Evolutionary conservation across 2,888 invertebrate species (phyloP), one percentile per base, ranked within the genome.

Genomic region (Poecilus cupreus): DNA sequence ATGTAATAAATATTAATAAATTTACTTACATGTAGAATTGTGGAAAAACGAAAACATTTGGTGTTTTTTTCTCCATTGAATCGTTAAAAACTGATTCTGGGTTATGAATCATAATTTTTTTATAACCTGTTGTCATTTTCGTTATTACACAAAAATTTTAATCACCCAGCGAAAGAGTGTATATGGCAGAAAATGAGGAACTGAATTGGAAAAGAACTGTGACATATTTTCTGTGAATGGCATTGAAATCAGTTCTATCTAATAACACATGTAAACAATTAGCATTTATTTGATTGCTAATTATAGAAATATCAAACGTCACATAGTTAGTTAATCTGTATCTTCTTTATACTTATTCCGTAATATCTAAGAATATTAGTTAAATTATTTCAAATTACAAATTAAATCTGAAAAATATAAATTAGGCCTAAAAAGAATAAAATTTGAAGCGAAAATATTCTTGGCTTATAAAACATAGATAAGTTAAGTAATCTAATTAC

Each of bases 261-360:
- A 77, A 77, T 39, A 20, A 43, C 60, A 64, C 39, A 77, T 26
- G 46, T 60, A 77, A 72, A 57, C 80, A 80, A 80, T 80, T 80
- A 80, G 80, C 72, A 57, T 39, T 3, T 37, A 77, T 77, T 60
- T 46, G 43, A 46, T 46, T 24, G 22, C n/a, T 24, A 22, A 20
- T 37, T 68, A 68, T 46, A 72, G 5, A 60, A 22, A 57, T 13
- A 64, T 2, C 32, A 32, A 4, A 24, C 72, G 72, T 72, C 22
- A 72, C 46, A 72, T 11, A 72, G 24, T 22, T n/a, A 6, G 32
- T 32, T 6, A 32, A 32, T 32, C 32, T 49, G 16, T 32, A 0
- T 32, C 8, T 32, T 3, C 32, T 32, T 6, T 6, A 32, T 32
- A 32, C n/a, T n/a, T n/a, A n/a, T n/a, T n/a, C n/a, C n/a, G n/a